Base-by-base conservation (phyloP, 2,888 invertebrate species). In the Scaeva pyrastri region DNA sequence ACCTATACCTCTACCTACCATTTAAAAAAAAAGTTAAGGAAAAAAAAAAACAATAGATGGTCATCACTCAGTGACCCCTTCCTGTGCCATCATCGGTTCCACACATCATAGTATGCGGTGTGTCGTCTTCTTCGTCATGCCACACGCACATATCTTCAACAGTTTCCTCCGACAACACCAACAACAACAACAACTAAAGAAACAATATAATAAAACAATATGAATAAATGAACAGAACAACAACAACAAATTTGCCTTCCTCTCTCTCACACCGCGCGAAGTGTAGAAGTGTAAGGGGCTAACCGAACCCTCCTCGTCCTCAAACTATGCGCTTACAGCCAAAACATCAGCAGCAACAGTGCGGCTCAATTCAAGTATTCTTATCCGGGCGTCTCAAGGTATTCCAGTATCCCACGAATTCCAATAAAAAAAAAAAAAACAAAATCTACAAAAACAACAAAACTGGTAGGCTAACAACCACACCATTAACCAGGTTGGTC, bases 331-430 rank as follows among this genome's bases (percentile, higher is more conserved):
- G 56, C 77, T 58, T 72, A 48, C 77, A 85, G 66, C 76, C 66
- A 50, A 45, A 81, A 81, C 79, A n/a, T n/a, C n/a, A 80, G 68
- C 85, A 88, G 66, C 83, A 79, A 41, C 68, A 72, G 31, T 36
- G 73, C 76, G 80, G 79, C 75, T 86, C 76, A 82, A 72, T 73
- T 82, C 82, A 86, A 78, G 82, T 83, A 87, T 82, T 83, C 83
- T 84, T 84, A 84, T 84, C 81, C 88, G 88, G 88, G 81, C 88
- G 88, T 88, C 88, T 89, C 88, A 89, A 89, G 88, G 88, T 89
- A 89, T 89, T 89, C 88, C 88, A 87, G 88, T 88, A 88, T 88
- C 88, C 88, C 87, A 89, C 87, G 79, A 83, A 87, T 79, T 78
- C 58, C 72, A 85, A 45, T 21, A 76, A 84, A 83, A 77, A 74